These are phyloP conservation scores for Haliclystus octoradiatus DNA, from an alignment of 30 jellyfish, hydroid and myxozoan genomes.

Conservation along the genomic window DNA sequence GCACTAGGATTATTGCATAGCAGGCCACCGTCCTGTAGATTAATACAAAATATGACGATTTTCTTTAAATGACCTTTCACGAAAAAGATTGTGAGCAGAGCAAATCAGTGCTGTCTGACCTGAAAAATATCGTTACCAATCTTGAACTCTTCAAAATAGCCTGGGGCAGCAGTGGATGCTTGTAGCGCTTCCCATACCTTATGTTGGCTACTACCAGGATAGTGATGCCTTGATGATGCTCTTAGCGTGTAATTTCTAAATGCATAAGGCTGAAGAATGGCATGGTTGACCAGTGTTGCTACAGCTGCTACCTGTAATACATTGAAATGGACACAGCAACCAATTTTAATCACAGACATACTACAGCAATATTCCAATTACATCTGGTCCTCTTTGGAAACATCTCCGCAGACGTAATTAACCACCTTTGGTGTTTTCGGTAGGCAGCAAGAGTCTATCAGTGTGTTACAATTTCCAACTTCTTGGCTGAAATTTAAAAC, in stretches of 20 bases:
- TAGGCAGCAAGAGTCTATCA: conserved; percentile 33
- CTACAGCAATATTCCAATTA: neutral
- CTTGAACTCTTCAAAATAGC: conserved; percentile 58
- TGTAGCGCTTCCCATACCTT: conserved; percentile 65
- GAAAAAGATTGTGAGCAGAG: too few relatives aligned
- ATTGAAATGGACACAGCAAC: neutral
- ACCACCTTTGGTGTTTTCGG: conserved; percentile 35
- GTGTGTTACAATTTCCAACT: conserved; percentile 20
- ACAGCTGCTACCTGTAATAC: conserved; percentile 68
- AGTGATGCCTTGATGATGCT: conserved; percentile 9
- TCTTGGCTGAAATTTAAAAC: conserved; percentile 21
- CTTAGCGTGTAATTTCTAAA: conserved; percentile 49
- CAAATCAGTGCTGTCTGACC: too few relatives aligned
- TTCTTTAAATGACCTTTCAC: too few relatives aligned
- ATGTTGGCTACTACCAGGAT: conserved; percentile 58
- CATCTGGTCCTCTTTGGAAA: neutral
- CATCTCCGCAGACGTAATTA: too few relatives aligned
- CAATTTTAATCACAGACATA: neutral
- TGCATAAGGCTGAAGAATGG: conserved; percentile 51
- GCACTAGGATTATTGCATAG: conserved; percentile 82
- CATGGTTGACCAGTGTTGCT: conserved; percentile 52
- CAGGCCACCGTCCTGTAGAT: conserved; percentile 75
- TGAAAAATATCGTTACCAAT: conserved; percentile 52
- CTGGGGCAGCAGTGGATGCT: conserved; percentile 81
- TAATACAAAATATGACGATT: neutral